Conservation (phyloP, 2,797 vertebrate genomes). For the Ispidina lecontei region DNA sequence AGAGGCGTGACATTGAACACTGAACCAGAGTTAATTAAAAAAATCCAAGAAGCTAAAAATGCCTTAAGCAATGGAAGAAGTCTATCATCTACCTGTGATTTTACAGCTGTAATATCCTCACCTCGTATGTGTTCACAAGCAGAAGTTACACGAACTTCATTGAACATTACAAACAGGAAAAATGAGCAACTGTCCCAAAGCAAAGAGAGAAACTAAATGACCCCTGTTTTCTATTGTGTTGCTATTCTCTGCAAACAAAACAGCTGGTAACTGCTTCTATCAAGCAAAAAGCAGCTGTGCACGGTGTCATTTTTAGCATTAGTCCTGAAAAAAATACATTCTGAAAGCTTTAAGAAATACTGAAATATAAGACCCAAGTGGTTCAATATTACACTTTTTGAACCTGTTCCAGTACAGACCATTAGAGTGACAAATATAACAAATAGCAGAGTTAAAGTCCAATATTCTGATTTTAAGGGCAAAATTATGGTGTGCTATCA, state of each 20-base stretch:
- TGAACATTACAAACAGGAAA: background rate
- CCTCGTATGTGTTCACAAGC: background rate
- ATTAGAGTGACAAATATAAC: background rate
- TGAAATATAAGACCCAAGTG: background rate
- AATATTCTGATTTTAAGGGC: background rate
- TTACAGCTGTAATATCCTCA: background rate
- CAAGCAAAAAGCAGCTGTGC: background rate
- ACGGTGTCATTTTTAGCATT: background rate
- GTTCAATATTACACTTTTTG: background rate
- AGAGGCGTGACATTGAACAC: background rate
- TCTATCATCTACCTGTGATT: background rate
- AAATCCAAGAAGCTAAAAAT: background rate
- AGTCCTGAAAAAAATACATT: background rate
- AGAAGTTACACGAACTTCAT: background rate
- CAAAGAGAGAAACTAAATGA: background rate
- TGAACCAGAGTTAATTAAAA: background rate
- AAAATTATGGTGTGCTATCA: background rate
- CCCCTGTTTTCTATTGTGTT: background rate
- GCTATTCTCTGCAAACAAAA: background rate
- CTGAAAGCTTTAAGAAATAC: background rate
- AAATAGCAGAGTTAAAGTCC: background rate
- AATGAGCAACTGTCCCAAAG: background rate
- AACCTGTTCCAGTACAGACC: background rate
- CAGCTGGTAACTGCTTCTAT: background rate
- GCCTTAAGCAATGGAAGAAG: background rate